Evolutionary conservation across 2,888 invertebrate genomes (phyloP).

Genomic region (Amphipoea oculea): DNA sequence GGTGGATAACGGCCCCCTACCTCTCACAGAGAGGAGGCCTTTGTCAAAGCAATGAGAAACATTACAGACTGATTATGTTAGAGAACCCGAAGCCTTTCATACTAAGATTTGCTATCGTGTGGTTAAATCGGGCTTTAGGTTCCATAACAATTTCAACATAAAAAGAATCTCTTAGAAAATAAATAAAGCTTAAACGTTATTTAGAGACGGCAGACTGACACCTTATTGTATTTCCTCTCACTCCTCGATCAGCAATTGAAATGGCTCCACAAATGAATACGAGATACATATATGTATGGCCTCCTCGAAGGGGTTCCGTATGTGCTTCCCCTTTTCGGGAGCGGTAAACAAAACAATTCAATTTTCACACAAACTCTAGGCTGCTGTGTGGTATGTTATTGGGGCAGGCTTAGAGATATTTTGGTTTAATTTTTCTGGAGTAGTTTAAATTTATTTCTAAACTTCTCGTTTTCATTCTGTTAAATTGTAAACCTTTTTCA

Average conservation of each 20-base stretch:
- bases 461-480: not conserved
- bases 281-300: slow-evolving; percentile 51
- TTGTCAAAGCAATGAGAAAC: not conserved
- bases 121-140: not conserved
- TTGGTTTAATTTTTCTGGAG: not conserved
- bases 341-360: slow-evolving; percentile 69
- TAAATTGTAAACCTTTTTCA: not conserved
- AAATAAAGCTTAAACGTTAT: slow-evolving; percentile 14
- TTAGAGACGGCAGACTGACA: not conserved
- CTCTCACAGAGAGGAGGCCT: not conserved
- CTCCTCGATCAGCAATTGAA: slow-evolving; percentile 51
- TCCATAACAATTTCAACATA: not conserved
- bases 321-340: slow-evolving; percentile 41
- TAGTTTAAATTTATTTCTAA: not conserved
- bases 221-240: slow-evolving; percentile 17
- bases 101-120: too few relatives aligned
- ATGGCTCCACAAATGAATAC: slow-evolving; percentile 47
- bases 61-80: not conserved
- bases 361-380: slow-evolving; percentile 63
- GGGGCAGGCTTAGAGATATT: not conserved
- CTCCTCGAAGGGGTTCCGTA: slow-evolving; percentile 26
- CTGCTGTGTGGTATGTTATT: slow-evolving; percentile 48
- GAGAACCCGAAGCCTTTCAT: not conserved
- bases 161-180: slow-evolving; percentile 21
- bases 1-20: not conserved